Evolutionary conservation across 2,113 vertebrate genomes (phyloP), one percentile per base, ranked within the genome.

Genomic region (Anthoscopus minutus): DNA sequence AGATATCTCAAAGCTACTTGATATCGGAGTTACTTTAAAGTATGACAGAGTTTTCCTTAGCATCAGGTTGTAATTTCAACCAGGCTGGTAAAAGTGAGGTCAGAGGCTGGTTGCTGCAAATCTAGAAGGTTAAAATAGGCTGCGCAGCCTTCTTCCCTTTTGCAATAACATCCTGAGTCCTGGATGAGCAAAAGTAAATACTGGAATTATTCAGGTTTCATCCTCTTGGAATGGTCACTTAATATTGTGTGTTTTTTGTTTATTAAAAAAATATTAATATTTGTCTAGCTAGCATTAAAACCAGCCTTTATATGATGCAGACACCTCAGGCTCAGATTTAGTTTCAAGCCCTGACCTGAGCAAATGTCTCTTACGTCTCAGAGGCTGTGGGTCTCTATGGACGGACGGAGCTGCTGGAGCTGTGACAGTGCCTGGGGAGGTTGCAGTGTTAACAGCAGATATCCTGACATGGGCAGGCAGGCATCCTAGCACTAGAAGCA

Each of bases 41-140:
- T 96, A 97, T 97, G 92, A 94, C 92, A 89, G 92, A 93, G 92
- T 88, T 96, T 95, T 94, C 93, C 95, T 95, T 97, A 96, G 94
- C 96, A 97, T 94, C 96, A 96, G 94, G 95, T 97, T 97, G 96
- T 97, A 96, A 98, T 98, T 97, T 97, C 92, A 96, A 79, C 95
- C 74, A 83, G 91, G 93, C 95, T 89, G 72, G 61, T 94, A 97
- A 96, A 64, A 45, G 67, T 79, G 89, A 96, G 96, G 96, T 97
- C 92, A 94, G 94, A 96, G 84, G 85, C 70, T 84, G 76, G 69
- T 88, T 95, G 91, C 86, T 30, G 61, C 78, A 96, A 96, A 93
- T 83, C 94, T 77, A 95, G 86, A 94, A 92, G 89, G 89, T 87
- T 95, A 88, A 97, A 96, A 95, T 66, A 86, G 33, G 73, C 77